phyloP scores from a whole-genome alignment of 2,888 invertebrate genomes.

The Mythimna pallens region DNA sequence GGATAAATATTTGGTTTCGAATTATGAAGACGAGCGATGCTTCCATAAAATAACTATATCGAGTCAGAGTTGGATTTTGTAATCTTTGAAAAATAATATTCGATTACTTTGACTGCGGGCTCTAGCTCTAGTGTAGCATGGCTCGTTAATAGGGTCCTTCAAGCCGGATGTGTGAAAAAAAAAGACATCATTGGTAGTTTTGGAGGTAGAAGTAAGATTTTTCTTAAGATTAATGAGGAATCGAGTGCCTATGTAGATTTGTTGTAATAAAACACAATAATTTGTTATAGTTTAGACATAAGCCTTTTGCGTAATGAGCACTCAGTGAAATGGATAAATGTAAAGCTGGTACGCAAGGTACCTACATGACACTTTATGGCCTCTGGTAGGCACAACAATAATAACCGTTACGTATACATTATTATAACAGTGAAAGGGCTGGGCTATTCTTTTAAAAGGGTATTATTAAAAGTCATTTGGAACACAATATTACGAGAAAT shows the following conservation, averaged over 20 bases:
- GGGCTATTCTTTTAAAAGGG: conserved; percentile 69
- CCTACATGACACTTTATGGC: conserved; percentile 45
- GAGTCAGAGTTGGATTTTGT: conserved; percentile 46
- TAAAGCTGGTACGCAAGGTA: conserved; percentile 33
- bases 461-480: conserved; percentile 78
- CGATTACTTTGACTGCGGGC: conserved; percentile 34
- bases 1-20: conserved; percentile 69
- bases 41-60: conserved; percentile 40
- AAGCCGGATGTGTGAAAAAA: conserved; percentile 51
- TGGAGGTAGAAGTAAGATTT: conserved; percentile 34
- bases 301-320: conserved; percentile 24
- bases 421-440: conserved; percentile 73
- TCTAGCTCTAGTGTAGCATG: conserved; percentile 10
- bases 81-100: conserved; percentile 57
- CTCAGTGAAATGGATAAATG: conserved; percentile 28
- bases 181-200: conserved; percentile 9
- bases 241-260: conserved; percentile 11
- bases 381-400: conserved; percentile 54
- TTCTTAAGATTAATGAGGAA: conserved; percentile 37
- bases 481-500: conserved; percentile 70
- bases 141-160: conserved; percentile 36
- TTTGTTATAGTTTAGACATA: conserved; percentile 24
- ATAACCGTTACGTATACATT: conserved; percentile 57
- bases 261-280: conserved; percentile 28
- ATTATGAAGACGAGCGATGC: conserved; percentile 62